A percentile compares a stretch with the other conserved stretches of the same genome.
phyloP scores from a whole-genome alignment of 92 coral and sea anemone genomes.

The Epizoanthus illoricatus region DNA sequence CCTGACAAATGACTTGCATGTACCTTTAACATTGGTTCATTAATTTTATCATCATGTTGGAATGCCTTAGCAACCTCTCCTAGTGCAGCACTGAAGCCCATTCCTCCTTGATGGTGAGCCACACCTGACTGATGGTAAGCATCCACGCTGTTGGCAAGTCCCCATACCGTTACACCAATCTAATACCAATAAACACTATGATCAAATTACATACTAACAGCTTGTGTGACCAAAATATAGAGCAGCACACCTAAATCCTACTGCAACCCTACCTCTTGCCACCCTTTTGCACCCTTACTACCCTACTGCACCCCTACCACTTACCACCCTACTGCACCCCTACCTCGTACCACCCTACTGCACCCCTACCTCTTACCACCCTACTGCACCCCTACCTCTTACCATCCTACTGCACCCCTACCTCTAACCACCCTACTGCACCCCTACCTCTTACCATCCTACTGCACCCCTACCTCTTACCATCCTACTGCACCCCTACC shows the following conservation, averaged over 20 bases:
- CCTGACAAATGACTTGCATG: no score
- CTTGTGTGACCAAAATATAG: background rate
- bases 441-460: no score
- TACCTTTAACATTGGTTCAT: conserved; percentile 90
- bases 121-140: conserved; percentile 76
- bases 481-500: no score
- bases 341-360: no score
- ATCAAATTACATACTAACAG: background rate
- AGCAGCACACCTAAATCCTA: no score
- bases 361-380: no score
- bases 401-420: background rate
- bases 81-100: conserved; percentile 70
- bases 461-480: no score
- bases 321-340: no score
- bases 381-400: background rate
- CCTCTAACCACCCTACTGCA: background rate
- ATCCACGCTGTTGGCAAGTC: conserved; percentile 74
- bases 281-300: no score
- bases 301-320: no score
- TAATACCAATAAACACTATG: background rate
- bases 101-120: conserved; percentile 71
- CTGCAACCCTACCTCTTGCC: no score
- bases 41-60: conserved; percentile 80
- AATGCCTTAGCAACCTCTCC: conserved; percentile 79
- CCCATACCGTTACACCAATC: conserved; percentile 73